Evolutionary conservation across 2,888 invertebrate species (phyloP), one percentile per base, ranked within the genome.

Genomic region (Temnothorax unifasciatus): DNA sequence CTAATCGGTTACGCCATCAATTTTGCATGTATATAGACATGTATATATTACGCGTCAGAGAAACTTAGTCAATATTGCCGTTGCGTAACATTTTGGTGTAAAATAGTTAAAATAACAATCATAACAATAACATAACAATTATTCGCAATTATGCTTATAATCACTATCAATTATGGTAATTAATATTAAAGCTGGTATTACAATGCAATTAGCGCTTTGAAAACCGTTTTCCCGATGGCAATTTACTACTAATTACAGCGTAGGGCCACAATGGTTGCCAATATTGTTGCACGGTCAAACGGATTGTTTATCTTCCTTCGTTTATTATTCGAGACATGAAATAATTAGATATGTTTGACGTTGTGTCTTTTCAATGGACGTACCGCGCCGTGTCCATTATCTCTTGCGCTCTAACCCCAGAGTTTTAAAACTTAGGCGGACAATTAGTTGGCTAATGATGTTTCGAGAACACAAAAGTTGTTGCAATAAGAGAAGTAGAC

Each of bases 131-230:
- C 41, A 29, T 68, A 77, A 77, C 57, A 68, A 68, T 77, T 77
- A 57, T 77, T 68, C 68, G 54, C 77, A 68, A 77, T 77, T 77
- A 68, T 57, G 68, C 41, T 44, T 68, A 77, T 68, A 77, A 77
- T 77, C 77, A 44, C 77, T 77, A 77, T 77, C 68, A 68, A 77
- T 77, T 77, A 77, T 29, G 54, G 21, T 77, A 77, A 77, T 77
- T 77, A 77, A 77, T 77, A 77, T 77, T 77, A 77, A 77, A 77
- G 77, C 77, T 68, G 68, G 68, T 68, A 44, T 77, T 77, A 77
- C 77, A 68, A 77, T 47, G 57, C 57, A 77, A 77, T 77, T 77
- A 77, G 77, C 68, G 68, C 77, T 77, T 77, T 77, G 77, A 68
- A 57, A 77, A 77, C 68, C 54, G 44, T 77, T 77, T 77, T 29